Conservation (phyloP, 2,797 vertebrate genomes). For the Xenops minutus region DNA sequence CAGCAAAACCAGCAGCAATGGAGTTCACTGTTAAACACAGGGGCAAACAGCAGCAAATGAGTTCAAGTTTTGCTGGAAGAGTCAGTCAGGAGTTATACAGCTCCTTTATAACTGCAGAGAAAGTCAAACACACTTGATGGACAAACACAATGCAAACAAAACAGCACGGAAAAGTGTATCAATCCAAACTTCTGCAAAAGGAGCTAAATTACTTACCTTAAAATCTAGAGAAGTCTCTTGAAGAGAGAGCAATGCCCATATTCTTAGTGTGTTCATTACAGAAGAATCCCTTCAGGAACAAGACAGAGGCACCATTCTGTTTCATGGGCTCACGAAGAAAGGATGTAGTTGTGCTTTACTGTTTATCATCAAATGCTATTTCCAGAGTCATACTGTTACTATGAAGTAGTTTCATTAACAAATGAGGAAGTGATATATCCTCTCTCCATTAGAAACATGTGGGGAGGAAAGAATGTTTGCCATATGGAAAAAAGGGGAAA, state of each 20-base stretch:
- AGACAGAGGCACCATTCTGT: neutral
- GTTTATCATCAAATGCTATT: neutral
- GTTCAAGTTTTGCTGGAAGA: neutral
- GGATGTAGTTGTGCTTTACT: neutral
- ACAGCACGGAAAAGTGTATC: neutral
- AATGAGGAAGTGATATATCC: neutral
- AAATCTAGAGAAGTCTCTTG: neutral
- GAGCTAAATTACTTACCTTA: constrained; percentile 31
- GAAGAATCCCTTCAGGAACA: neutral
- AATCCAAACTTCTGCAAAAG: neutral
- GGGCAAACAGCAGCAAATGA: neutral
- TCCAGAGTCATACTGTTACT: neutral
- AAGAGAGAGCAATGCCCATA: neutral
- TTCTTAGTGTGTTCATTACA: neutral
- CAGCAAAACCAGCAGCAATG: neutral
- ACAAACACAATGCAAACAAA: neutral
- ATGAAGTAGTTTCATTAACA: neutral
- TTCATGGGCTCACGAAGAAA: neutral
- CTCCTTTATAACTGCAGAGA: neutral
- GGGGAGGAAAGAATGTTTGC: neutral
- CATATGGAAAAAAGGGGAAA: neutral
- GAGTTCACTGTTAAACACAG: neutral
- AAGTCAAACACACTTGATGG: neutral
- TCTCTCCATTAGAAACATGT: neutral
- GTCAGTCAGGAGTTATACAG: neutral